Conservation (phyloP, 1,140 invertebrate species). For the Drosophila dunni region DNA sequence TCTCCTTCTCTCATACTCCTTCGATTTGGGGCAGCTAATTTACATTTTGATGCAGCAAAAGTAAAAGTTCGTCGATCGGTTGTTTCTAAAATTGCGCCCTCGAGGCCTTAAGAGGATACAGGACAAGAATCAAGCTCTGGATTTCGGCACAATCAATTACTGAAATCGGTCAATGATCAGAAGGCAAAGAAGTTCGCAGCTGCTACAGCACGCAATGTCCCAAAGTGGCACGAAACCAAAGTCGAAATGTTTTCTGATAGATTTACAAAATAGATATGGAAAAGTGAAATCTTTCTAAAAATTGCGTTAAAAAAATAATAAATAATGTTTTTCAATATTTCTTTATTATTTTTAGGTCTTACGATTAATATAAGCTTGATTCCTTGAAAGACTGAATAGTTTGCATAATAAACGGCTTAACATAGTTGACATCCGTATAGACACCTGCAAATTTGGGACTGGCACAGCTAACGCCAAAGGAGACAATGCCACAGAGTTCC, state of each 20-base stretch:
- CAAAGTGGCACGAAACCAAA: constrained; percentile 46
- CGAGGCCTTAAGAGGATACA: constrained; percentile 34
- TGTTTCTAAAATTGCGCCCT: constrained; percentile 73
- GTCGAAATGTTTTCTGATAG: no score
- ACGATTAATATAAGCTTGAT: background rate
- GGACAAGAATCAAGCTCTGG: constrained; percentile 7
- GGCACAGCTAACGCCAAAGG: constrained; percentile 71
- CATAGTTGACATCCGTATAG: constrained; percentile 62
- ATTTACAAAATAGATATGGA: no score
- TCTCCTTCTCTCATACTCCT: background rate
- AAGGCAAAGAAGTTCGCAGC: constrained; percentile 48
- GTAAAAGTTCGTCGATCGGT: constrained; percentile 44
- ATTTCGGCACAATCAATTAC: constrained; percentile 66
- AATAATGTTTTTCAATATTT: background rate
- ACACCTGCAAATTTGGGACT: constrained; percentile 62
- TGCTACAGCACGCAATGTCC: constrained; percentile 60
- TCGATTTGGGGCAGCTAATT: constrained; percentile 56
- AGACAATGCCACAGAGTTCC: constrained; percentile 70
- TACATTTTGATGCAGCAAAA: constrained; percentile 73
- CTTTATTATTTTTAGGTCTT: background rate
- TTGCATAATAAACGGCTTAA: constrained; percentile 69
- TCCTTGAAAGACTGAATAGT: constrained; percentile 3
- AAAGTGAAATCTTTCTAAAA: no score
- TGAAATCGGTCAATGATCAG: constrained; percentile 78
- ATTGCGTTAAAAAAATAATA: no score